phyloP scores from a whole-genome alignment of 2,888 invertebrate species.

The Antitype chi region DNA sequence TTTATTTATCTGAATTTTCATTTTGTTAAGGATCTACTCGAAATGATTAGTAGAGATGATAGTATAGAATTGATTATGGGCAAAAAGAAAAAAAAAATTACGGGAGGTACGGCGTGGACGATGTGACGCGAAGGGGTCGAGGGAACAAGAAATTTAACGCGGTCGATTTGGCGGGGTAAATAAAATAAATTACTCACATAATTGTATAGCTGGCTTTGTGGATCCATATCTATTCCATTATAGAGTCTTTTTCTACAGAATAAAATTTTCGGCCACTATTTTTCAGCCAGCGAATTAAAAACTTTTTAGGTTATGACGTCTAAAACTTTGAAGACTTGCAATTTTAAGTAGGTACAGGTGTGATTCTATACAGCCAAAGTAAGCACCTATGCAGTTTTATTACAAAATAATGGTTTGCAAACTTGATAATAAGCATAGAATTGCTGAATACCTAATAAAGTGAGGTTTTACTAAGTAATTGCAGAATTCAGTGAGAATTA shows the following conservation, averaged over 20 bases:
- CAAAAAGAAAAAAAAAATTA: conserved; percentile 13
- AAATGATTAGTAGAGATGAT: too few relatives aligned
- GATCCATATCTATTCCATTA: conserved; percentile 58
- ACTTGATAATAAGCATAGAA: not conserved
- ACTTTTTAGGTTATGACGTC: not conserved
- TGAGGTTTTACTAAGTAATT: not conserved
- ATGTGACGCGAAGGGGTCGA: too few relatives aligned
- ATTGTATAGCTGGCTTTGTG: conserved; percentile 67
- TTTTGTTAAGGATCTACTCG: too few relatives aligned
- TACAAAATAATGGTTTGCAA: conserved; percentile 23
- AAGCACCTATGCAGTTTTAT: conserved; percentile 5
- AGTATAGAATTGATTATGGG: too few relatives aligned
- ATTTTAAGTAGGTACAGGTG: not conserved
- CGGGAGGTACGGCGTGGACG: too few relatives aligned
- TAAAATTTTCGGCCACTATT: not conserved
- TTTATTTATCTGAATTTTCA: too few relatives aligned
- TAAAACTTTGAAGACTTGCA: not conserved
- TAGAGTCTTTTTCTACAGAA: not conserved
- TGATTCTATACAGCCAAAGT: not conserved
- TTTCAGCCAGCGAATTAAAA: not conserved
- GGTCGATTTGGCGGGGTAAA: too few relatives aligned
- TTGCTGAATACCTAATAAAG: conserved; percentile 8
- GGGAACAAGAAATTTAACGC: too few relatives aligned
- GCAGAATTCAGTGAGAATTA: not conserved
- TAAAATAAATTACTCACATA: conserved; percentile 61